Evolutionary conservation across 1,140 invertebrate genomes (phyloP), one percentile per base, ranked within the genome.

Genomic region (Achroia grisella): DNA sequence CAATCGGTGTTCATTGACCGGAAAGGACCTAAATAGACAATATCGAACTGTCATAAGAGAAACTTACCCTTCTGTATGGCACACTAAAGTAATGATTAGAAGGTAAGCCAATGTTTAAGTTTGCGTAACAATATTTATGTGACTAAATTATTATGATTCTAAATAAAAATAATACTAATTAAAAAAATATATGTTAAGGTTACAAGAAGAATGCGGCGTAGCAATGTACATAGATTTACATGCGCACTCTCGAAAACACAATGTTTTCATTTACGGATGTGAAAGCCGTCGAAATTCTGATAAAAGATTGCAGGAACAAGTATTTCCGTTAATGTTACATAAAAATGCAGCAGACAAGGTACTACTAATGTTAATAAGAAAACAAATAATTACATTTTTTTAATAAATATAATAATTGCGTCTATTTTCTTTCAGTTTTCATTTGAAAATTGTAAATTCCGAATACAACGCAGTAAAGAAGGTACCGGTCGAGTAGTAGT

Each of bases 241-340:
- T 82, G 96, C 96, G 30, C 97, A 98, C 87, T 98, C 96, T 4
- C 88, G 96, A 44, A 94, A 93, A 73, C 95, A 97, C 78, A 98
- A 98, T 81, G 92, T 98, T 61, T 99, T 99, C 75, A 92, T 98
- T 56, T 98, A 98, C 80, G 97, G 97, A 55, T 98, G 97, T 87
- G 95, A 98, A 87, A 96, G 93, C 81, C 90, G 93, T 63, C 88
- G 92, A 60, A 90, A 90, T 60, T 88, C 90, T 30, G 92, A 93
- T n/a, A 92, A 90, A 64, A 90, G 89, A 71, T 86, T 97, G 11
- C 90, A 93, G 28, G 95, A 97, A 79, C 93, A 97, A 86, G 92
- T 97, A 17, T 97, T 97, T 84, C 96, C 96, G 1, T 77, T 96
- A 32, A 97, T 98, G 94, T 80, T 97, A 34, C 93, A 95, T 69